Percentiles rank a stretch among this genome's conserved stretches.
These are phyloP conservation scores for Anomalospiza imberbis DNA, from an alignment of 2,797 vertebrate species.

Conservation along the genomic window DNA sequence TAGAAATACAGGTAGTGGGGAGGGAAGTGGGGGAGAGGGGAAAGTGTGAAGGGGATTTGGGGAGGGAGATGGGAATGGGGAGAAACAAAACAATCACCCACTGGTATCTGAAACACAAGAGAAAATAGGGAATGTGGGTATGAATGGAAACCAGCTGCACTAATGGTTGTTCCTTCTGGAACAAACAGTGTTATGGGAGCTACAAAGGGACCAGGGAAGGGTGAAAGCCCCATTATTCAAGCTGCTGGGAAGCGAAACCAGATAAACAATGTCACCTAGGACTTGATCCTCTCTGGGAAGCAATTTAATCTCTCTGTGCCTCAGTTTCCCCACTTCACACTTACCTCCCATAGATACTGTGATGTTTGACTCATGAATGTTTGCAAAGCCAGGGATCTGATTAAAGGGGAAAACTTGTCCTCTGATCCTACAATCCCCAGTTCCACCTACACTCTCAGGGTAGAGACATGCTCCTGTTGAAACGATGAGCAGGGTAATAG, in stretches of 20 bases:
- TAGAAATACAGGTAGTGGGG: conserved; percentile 72
- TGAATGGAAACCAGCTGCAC: not conserved
- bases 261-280: not conserved
- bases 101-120: not conserved
- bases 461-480: not conserved
- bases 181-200: not conserved
- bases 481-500: not conserved
- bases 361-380: not conserved
- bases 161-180: not conserved
- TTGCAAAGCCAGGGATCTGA: conserved; percentile 6
- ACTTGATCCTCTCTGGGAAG: not conserved
- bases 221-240: not conserved
- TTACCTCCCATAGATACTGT: not conserved
- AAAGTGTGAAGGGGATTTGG: not conserved
- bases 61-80: not conserved
- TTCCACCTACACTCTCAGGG: not conserved
- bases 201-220: accelerated
- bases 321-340: conserved; percentile 3
- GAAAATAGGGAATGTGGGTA: not conserved
- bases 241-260: not conserved
- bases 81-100: not conserved
- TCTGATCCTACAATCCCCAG: not conserved
- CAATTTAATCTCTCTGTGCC: not conserved
- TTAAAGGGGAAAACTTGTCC: not conserved
- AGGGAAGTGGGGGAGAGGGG: not conserved